Evolutionary conservation across 2,888 invertebrate genomes (phyloP), one percentile per base, ranked within the genome.

Genomic region (Euplagia quadripunctaria): DNA sequence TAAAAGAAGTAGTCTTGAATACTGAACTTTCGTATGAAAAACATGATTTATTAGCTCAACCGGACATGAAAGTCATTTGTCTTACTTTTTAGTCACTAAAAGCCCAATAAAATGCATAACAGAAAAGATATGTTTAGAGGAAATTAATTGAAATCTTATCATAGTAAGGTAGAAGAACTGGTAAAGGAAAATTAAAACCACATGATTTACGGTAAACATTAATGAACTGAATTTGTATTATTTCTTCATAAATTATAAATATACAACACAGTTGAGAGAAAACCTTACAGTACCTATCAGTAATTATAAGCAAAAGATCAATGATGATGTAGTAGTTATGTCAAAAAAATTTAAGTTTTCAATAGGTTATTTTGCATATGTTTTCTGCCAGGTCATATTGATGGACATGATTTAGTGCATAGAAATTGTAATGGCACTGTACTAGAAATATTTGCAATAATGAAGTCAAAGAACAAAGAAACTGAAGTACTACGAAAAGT

Each of bases 401-500:
- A 20, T n/a, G 9, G 55, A 4, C 17, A 8, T 16, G 2, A 7
- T 31, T 31, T n/a, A 11, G 4, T 58, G 9, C 12, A 20, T 11
- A 58, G 20, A 11, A 11, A 2, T 46, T 46, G 1, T 31, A 61
- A 31, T 61, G 31, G 31, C 31, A 61, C 1, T 31, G 4, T 20
- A 31, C 31, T 31, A 20, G 58, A 20, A 12, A 12, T 31, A 12
- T 20, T 12, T 58, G 11, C 1, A 20, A 58, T 20, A 31, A 14
- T 49, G 1, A 42, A 43, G 43, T 64, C 58, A 12, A 3, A 46
- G 46, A 55, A 73, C 73, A 73, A 69, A 73, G 65, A 73, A 73
- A 65, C 17, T 12, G 17, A 12, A 68, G 41, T 8, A 49, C 16
- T 46, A 16, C 2, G 63, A 51, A 58, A 43, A 66, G 49, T 41